Evolutionary conservation across 2,888 invertebrate species (phyloP).

Genomic region (Vesta saturnalis): DNA sequence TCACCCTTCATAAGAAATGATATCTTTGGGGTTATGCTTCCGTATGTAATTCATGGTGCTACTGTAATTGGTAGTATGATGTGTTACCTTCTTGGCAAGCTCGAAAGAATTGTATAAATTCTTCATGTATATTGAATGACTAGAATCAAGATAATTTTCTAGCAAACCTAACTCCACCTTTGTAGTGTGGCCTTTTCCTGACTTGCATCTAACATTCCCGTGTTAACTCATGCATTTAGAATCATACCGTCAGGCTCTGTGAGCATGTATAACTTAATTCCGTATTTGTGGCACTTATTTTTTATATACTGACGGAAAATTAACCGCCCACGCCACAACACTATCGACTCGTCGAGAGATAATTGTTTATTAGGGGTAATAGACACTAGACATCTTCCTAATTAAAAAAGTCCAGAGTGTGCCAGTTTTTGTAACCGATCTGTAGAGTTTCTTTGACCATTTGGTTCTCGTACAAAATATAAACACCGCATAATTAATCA

Average conservation of each 20-base stretch:
- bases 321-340: not conserved
- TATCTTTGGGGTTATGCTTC: no score
- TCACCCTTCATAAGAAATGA: no score
- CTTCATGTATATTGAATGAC: not conserved
- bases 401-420: not conserved
- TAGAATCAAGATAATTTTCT: not conserved
- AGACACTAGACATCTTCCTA: not conserved
- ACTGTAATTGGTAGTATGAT: no score
- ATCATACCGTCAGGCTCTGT: no score
- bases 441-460: not conserved
- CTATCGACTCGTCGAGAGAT: not conserved
- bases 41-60: no score
- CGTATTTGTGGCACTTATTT: no score
- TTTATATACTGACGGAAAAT: no score
- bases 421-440: not conserved
- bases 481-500: no score
- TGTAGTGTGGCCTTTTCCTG: not conserved
- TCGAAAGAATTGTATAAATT: not conserved
- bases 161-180: not conserved
- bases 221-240: not conserved
- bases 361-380: not conserved
- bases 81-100: no score
- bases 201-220: not conserved
- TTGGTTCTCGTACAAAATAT: not conserved
- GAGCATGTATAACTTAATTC: no score